Evolutionary conservation across 2,888 invertebrate species (phyloP).

Genomic region (Cheilosia soror): DNA sequence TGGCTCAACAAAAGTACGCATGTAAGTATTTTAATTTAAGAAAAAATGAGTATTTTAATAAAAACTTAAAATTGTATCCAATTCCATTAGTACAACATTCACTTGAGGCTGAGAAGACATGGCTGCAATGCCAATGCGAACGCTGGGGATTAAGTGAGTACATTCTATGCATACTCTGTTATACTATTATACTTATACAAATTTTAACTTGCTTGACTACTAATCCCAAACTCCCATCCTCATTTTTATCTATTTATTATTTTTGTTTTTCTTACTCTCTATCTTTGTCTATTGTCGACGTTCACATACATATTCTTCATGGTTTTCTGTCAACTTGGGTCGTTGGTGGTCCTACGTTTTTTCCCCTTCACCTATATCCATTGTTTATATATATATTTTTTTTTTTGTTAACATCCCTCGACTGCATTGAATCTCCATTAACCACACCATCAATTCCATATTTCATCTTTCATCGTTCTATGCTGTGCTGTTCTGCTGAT

Average conservation of each 20-base stretch:
- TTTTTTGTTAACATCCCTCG: slow-evolving; percentile 37
- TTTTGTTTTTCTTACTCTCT: neutral
- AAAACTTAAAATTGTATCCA: slow-evolving; percentile 13
- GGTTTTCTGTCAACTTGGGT: slow-evolving; percentile 40
- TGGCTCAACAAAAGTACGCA: slow-evolving; percentile 88
- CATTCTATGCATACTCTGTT: slow-evolving; percentile 4
- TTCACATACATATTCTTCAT: slow-evolving; percentile 26
- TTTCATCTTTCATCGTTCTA: slow-evolving; percentile 64
- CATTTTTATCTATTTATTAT: slow-evolving; percentile 14
- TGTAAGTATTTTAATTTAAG: slow-evolving; percentile 83
- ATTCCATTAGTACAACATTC: slow-evolving; percentile 90
- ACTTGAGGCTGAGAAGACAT: slow-evolving; percentile 94
- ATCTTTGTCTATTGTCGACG: slow-evolving; percentile 34
- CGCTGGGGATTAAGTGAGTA: slow-evolving; percentile 89
- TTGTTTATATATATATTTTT: neutral
- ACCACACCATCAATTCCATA: slow-evolving; percentile 66
- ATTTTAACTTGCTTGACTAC: slow-evolving; percentile 59
- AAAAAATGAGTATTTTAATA: slow-evolving; percentile 2
- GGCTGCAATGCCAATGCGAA: slow-evolving; percentile 95
- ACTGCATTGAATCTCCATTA: slow-evolving; percentile 59
- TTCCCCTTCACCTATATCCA: slow-evolving; percentile 21
- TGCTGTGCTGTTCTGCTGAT: slow-evolving; percentile 52
- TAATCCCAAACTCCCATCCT: slow-evolving; percentile 42
- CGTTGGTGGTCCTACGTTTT: slow-evolving; percentile 51
- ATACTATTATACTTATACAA: slow-evolving; percentile 21